A percentile compares a stretch with the other conserved stretches of the same genome.
phyloP scores from a whole-genome alignment of 2,113 vertebrate species.

The Lycocorax pyrrhopterus region DNA sequence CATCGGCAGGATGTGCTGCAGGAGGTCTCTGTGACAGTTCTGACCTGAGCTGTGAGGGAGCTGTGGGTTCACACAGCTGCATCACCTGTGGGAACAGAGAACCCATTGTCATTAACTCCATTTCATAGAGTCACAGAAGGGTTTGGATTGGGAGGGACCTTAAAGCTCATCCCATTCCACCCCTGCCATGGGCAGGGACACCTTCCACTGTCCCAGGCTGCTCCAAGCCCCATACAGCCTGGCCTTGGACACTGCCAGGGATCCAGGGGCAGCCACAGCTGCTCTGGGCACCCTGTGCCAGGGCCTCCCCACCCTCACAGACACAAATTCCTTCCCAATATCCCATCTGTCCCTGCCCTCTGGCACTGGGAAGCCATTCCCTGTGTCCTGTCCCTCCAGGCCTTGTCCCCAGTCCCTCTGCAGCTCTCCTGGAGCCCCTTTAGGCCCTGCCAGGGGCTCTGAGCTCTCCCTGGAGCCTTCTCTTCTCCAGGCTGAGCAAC shows the following conservation, averaged over 20 bases:
- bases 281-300: background rate
- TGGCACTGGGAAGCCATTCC: background rate
- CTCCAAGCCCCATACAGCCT: background rate
- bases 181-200: background rate
- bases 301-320: background rate
- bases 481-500: rapidly evolving
- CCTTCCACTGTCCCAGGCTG: background rate
- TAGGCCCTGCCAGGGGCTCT: background rate
- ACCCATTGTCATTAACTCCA: rapidly evolving
- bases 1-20: background rate
- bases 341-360: background rate
- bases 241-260: background rate
- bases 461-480: background rate
- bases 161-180: rapidly evolving
- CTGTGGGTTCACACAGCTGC: background rate
- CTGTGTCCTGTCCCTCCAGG: background rate
- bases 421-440: background rate
- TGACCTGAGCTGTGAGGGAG: too few species aligned
- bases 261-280: background rate
- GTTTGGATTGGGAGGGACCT: background rate
- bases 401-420: background rate
- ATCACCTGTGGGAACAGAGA: background rate
- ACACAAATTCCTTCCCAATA: background rate
- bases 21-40: background rate
- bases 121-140: background rate